Base-by-base conservation (phyloP, 2,797 vertebrate species). In the Hozukius guyotensis region DNA sequence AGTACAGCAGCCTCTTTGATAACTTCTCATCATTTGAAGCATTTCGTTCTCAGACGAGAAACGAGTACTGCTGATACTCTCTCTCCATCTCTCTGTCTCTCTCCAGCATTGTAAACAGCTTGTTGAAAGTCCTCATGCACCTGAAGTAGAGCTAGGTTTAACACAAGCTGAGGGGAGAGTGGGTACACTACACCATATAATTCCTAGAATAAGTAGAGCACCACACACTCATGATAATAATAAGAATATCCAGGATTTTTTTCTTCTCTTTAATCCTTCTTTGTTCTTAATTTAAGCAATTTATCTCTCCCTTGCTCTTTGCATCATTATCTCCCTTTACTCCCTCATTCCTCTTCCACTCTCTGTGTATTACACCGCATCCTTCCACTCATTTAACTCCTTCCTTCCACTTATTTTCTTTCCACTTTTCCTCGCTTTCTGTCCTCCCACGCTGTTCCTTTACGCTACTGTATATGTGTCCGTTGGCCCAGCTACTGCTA, bases 241-340 rank as follows among this genome's bases (percentile, higher is more conserved):
- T 10, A 61, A 36, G 10, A 79, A 80, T 12, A 67, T 81, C 38
- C 56, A 84, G 31, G 61, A 27, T 55, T 49, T 75, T 29, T 66
- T 61, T 49, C 13, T 61, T 49, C 13, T 18, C 8, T 70, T 63
- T 82, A 87, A 93, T 91, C 80, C 75, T 49, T 38, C n/a, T 82
- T 68, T 89, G 74, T 86, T 87, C 71, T 68, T 82, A 78, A 87
- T 87, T 84, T 79, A 66, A 49, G n/a, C 61, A 57, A 8, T 84
- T 86, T 69, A 76, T 83, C 38, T 70, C 76, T 49, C 60, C 53
- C 59, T 34, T 53, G 46, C 71, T 80, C 72, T 57, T 64, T 74
- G 36, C 62, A 66, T 81, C 70, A 72, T 89, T 81, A 82, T 77
- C 65, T 78, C 53, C 25, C 31, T 73, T 70, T 52, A 29, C 63